Evolutionary conservation across 2,113 vertebrate genomes (phyloP), one percentile per base, ranked within the genome.

Genomic region (Lepisosteus osseus): DNA sequence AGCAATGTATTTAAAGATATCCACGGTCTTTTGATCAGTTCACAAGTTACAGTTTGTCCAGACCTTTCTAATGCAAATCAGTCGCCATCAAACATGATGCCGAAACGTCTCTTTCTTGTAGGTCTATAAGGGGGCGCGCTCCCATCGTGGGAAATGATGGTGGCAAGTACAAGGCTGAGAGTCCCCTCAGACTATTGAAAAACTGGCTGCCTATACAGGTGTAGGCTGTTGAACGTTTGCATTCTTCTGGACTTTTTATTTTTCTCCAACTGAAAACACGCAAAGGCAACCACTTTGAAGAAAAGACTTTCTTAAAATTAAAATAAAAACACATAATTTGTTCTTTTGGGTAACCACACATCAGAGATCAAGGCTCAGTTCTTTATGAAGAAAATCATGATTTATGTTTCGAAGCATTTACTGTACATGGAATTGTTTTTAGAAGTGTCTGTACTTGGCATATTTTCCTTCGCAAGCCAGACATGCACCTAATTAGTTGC

Each of bases 21-120:
- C 81, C 84, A 75, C 75, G 61, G 78, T 84, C 88, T 91, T 92
- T 92, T 92, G 89, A 92, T 92, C 89, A 92, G 91, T 90, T 92
- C 89, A 87, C 90, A 90, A 91, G 89, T 92, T 92, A 90, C 88
- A 90, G 86, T 92, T 89, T 88, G 84, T 85, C 3, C 75, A 78
- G 85, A 72, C 74, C 79, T 75, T 81, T 86, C 79, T 90, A 83
- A 92, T 92, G 90, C 91, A 91, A 92, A 92, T 91, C 71, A 82
- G 3, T 85, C 81, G 82, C 86, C 86, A 88, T 91, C 90, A 91
- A 90, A 91, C 86, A 81, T 74, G 15, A 84, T 61, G 81, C 74
- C 69, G 86, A 89, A 86, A 85, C 86, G 76, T 87, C 84, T 84
- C 86, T 84, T 82, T 90, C 80, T 85, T 87, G 84, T 79, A 79